Base-by-base conservation (phyloP, 2,113 vertebrate species). In the Sapayoa aenigma region DNA sequence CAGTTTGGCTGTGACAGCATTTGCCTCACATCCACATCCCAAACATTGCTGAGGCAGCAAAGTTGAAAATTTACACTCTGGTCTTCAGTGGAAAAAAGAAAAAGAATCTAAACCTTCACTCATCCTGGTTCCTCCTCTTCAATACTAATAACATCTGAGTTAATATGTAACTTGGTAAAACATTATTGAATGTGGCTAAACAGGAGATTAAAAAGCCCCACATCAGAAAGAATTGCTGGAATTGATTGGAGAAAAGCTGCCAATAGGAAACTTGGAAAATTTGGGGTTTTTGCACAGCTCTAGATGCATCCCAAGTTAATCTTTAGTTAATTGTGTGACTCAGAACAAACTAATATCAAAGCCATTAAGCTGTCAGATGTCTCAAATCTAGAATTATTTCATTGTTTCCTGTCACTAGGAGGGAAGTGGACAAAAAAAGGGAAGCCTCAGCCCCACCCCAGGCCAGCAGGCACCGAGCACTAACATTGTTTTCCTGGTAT, bases 401-500 rank as follows among this genome's bases (percentile, higher is more conserved):
- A 21, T 50, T 74, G 41, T 58, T 65, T 59, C 58, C 55, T 46
- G 81, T 35, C 46, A 46, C 72, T 39, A 41, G 39, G 23, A 68
- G 28, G 44, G 69, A n/a, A 79, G 7, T 47, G 46, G 59, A 35
- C 50, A 56, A 50, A 55, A 55, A 74, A 90, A 47, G 8, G n/a
- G 39, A 89, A 62, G 5, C 55, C 30, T 46, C 44, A 25, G 20
- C 9, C 11, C n/a, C 68, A 30, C 59, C 25, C 27, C 56, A 47
- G 44, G 52, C 47, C 39, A 96, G 73, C 50, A 80, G 74, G 69
- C 17, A 93, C 42, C 8, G 14, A 83, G 27, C 71, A 98, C 97
- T 98, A 69, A 98, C 98, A 67, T 98, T 98, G 84, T 97, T 98
- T 49, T 98, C 97, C 96, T 98, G 98, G 91, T 97, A 96, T 10